These are phyloP conservation scores for Apis cerana DNA, from an alignment of 1,140 invertebrate genomes.

Conservation along the genomic window DNA sequence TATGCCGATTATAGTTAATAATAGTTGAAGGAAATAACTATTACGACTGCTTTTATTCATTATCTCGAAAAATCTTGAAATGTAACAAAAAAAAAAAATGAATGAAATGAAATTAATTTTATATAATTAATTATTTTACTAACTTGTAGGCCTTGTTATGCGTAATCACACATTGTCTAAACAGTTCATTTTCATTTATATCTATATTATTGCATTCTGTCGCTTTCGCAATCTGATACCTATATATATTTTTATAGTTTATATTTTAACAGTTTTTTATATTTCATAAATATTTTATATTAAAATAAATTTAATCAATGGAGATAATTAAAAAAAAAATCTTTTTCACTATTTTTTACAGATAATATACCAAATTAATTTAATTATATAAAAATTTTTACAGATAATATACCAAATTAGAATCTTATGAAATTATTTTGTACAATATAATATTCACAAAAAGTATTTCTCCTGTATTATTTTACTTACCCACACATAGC, in stretches of 20 bases:
- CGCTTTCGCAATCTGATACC: background rate
- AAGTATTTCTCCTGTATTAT: background rate
- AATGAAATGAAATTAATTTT: no score
- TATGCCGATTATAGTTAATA: background rate
- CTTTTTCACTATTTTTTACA: background rate
- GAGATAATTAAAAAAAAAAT: background rate
- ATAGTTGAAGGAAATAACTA: background rate
- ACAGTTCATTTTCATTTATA: background rate
- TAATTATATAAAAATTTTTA: no score
- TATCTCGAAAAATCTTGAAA: constrained; percentile 5
- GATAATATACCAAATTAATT: no score
- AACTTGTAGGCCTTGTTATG: constrained; percentile 5
- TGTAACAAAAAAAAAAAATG: background rate
- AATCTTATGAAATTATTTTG: background rate
- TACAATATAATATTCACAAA: background rate
- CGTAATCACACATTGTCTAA: background rate
- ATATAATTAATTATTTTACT: background rate
- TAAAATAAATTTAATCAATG: background rate
- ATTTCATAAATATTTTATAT: no score
- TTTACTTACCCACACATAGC: constrained; percentile 15
- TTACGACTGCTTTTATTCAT: background rate
- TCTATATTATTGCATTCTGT: background rate
- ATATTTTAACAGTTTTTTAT: no score
- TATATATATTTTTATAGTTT: background rate
- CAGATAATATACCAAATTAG: background rate